These are phyloP conservation scores for Eulemur rubriventer DNA, from an alignment of 2,797 vertebrate species.

Conservation along the genomic window DNA sequence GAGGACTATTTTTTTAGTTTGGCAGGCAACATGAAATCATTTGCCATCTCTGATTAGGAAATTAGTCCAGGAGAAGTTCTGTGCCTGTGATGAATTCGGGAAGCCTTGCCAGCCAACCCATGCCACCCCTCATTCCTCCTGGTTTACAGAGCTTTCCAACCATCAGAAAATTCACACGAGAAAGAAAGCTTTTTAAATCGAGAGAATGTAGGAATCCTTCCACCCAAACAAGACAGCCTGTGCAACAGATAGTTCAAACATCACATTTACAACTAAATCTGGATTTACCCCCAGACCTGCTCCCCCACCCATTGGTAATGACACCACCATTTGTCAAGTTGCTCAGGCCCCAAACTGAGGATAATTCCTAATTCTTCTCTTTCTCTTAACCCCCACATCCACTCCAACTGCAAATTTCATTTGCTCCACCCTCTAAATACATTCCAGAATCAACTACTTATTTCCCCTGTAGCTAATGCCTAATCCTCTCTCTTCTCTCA, in stretches of 20 bases:
- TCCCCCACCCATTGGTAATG: not conserved
- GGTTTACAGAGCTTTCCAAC: not conserved
- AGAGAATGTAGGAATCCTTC: not conserved
- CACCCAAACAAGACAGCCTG: not conserved
- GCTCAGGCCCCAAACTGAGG: not conserved
- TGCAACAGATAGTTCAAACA: not conserved
- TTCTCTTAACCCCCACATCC: not conserved
- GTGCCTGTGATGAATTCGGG: not conserved
- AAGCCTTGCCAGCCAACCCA: not conserved
- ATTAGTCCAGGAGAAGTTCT: constrained; percentile 37
- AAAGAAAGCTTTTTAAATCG: constrained; percentile 26
- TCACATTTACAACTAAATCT: not conserved
- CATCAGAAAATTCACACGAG: not conserved
- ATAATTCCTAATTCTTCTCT: not conserved
- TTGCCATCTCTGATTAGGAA: constrained; percentile 55
- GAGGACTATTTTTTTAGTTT: constrained; percentile 14
- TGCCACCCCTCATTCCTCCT: not conserved
- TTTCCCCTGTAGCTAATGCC: not conserved
- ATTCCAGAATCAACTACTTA: not conserved
- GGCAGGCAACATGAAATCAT: constrained; percentile 44
- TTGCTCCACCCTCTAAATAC: not conserved
- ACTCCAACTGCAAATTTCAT: not conserved
- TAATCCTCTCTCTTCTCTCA: not conserved
- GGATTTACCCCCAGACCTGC: not conserved
- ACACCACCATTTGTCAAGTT: not conserved